These are phyloP conservation scores for Heliconius eleuchia DNA, from an alignment of 1,140 invertebrate species.

Conservation along the genomic window DNA sequence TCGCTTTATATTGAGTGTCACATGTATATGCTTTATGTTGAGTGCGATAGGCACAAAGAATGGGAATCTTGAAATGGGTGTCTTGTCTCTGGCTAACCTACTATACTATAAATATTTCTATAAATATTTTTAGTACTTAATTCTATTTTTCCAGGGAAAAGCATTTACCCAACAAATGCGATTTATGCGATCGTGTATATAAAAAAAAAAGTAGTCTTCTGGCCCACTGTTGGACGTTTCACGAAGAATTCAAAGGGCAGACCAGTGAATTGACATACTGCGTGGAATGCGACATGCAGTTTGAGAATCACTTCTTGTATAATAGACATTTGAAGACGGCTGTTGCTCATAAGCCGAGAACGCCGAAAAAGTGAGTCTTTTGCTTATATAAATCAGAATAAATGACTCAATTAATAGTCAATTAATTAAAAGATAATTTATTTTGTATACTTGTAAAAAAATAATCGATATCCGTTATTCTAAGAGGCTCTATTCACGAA, in stretches of 20 bases:
- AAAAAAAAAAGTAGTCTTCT: background rate
- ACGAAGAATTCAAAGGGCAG: slow-evolving; percentile 10
- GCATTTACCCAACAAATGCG: slow-evolving; percentile 26
- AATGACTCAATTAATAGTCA: too few relatives aligned
- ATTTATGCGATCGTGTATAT: slow-evolving; percentile 25
- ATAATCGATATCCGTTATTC: too few relatives aligned
- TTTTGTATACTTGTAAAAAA: too few relatives aligned
- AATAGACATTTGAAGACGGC: slow-evolving; percentile 14
- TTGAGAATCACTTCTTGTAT: slow-evolving; percentile 20
- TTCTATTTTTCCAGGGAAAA: slow-evolving; percentile 15
- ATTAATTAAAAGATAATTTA: too few relatives aligned
- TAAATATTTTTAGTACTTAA: background rate
- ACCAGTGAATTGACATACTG: slow-evolving; percentile 30
- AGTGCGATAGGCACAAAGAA: too few relatives aligned
- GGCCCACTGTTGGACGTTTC: slow-evolving; percentile 8
- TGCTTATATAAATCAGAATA: background rate
- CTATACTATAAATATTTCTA: too few relatives aligned
- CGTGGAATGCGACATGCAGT: slow-evolving; percentile 35
- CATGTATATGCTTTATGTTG: too few relatives aligned
- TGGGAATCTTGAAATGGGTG: too few relatives aligned
- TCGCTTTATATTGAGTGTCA: too few relatives aligned
- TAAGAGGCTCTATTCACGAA: too few relatives aligned
- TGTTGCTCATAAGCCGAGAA: too few relatives aligned
- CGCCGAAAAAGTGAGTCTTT: background rate
- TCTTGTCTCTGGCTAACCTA: too few relatives aligned